phyloP scores from a whole-genome alignment of 1,140 invertebrate genomes.

The Teleogryllus occipitalis region DNA sequence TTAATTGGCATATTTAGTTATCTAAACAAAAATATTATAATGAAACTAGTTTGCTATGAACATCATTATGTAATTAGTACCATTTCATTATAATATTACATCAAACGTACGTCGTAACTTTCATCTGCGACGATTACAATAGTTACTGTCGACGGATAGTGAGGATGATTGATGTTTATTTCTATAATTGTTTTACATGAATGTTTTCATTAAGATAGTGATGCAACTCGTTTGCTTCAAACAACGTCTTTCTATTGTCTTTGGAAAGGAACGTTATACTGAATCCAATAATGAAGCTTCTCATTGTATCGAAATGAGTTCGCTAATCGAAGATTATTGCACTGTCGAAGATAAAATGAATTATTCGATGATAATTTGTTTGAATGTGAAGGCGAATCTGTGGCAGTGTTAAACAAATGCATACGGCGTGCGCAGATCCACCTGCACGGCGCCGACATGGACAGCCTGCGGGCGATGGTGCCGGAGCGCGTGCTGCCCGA shows the following conservation, averaged over 20 bases:
- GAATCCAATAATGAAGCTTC: background rate
- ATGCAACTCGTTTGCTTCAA: too few relatives aligned
- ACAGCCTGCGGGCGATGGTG: background rate
- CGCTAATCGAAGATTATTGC: background rate
- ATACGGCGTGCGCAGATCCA: background rate
- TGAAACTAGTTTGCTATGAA: too few relatives aligned
- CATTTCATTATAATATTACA: too few relatives aligned
- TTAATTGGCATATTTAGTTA: too few relatives aligned
- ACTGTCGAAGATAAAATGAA: background rate
- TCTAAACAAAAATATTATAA: too few relatives aligned
- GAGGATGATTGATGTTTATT: too few relatives aligned
- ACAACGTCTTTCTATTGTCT: background rate
- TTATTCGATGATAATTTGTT: background rate
- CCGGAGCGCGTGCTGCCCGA: background rate
- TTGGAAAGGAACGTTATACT: background rate
- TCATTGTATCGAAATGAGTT: background rate
- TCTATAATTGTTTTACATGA: too few relatives aligned
- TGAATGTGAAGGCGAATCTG: background rate
- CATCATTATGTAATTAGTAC: too few relatives aligned
- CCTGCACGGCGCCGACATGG: background rate
- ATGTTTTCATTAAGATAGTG: too few relatives aligned
- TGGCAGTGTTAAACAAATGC: background rate
- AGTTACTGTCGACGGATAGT: too few relatives aligned
- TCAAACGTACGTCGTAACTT: too few relatives aligned
- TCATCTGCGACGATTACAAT: too few relatives aligned